Percentiles rank a stretch among this genome's conserved stretches.
These are phyloP conservation scores for Echeneis naucrates DNA, from an alignment of 2,797 vertebrate genomes.

Conservation along the genomic window DNA sequence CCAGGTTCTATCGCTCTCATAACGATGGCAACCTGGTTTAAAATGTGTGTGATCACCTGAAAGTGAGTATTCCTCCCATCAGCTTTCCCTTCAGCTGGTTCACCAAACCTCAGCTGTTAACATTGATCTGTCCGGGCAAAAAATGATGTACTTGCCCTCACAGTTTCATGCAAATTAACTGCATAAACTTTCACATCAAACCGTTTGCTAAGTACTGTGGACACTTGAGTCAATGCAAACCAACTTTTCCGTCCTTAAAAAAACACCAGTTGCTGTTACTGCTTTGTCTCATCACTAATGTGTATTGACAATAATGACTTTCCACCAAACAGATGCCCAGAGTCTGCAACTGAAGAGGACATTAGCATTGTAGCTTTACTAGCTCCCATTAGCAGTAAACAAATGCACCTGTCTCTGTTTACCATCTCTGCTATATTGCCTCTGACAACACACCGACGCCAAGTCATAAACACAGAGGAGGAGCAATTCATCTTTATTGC, in stretches of 20 bases:
- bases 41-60: not conserved
- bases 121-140: not conserved
- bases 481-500: constrained; percentile 84
- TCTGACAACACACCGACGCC: constrained; percentile 79
- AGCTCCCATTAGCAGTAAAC: constrained; percentile 82
- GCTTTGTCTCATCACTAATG: constrained; percentile 65
- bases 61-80: not conserved
- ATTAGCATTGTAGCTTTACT: constrained; percentile 82
- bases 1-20: not conserved
- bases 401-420: constrained; percentile 85
- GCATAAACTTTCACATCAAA: not conserved
- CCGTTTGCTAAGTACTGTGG: not conserved
- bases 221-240: not conserved
- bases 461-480: constrained; percentile 81
- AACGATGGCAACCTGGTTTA: not conserved
- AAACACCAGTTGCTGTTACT: constrained; percentile 33
- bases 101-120: not conserved
- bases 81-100: not conserved
- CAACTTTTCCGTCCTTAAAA: constrained; percentile 41
- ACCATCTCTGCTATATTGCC: constrained; percentile 80
- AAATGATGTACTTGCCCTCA: not conserved
- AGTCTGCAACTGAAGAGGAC: constrained; percentile 77
- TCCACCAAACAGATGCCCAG: constrained; percentile 74
- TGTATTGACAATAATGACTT: constrained; percentile 66
- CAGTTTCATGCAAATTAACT: not conserved